phyloP scores from a whole-genome alignment of 2,888 invertebrate genomes.

The Drosophila mayaguana region DNA sequence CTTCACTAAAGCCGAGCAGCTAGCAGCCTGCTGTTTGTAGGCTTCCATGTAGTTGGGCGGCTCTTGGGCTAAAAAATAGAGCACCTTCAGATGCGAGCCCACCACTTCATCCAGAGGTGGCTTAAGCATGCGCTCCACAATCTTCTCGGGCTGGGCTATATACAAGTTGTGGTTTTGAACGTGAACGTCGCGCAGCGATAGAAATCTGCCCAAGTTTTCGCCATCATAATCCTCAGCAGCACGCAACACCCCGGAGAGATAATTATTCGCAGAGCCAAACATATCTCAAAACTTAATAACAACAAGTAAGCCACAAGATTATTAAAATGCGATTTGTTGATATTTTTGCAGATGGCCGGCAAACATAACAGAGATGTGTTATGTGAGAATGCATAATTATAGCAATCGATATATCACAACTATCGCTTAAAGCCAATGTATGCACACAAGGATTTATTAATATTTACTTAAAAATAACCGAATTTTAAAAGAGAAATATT shows the following conservation, averaged over 20 bases:
- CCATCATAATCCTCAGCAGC: conserved; percentile 89
- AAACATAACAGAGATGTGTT: conserved; percentile 6
- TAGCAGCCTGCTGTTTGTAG: conserved; percentile 91
- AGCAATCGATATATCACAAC: conserved; percentile 1
- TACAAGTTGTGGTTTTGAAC: conserved; percentile 89
- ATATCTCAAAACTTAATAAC: conserved; percentile 22
- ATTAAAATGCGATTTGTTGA: conserved; percentile 9
- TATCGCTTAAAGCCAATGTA: conserved; percentile 25
- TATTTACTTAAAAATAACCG: conserved; percentile 21
- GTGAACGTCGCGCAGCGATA: conserved; percentile 91
- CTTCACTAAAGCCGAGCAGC: conserved; percentile 92
- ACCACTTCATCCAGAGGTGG: conserved; percentile 92
- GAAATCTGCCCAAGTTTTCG: conserved; percentile 86
- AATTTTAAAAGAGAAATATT: conserved; percentile 20
- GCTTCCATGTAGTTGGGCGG: conserved; percentile 88
- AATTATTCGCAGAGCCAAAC: conserved; percentile 82
- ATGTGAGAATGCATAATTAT: not conserved
- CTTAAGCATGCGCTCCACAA: conserved; percentile 89
- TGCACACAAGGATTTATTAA: conserved; percentile 8
- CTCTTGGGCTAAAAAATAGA: conserved; percentile 85
- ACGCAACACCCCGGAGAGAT: conserved; percentile 86
- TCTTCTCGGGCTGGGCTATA: conserved; percentile 89
- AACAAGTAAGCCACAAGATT: not conserved
- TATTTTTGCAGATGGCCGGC: conserved; percentile 14
- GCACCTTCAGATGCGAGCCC: conserved; percentile 90